These are phyloP conservation scores for Achatina immaculata DNA, from an alignment of 1,140 invertebrate species.

Conservation along the genomic window DNA sequence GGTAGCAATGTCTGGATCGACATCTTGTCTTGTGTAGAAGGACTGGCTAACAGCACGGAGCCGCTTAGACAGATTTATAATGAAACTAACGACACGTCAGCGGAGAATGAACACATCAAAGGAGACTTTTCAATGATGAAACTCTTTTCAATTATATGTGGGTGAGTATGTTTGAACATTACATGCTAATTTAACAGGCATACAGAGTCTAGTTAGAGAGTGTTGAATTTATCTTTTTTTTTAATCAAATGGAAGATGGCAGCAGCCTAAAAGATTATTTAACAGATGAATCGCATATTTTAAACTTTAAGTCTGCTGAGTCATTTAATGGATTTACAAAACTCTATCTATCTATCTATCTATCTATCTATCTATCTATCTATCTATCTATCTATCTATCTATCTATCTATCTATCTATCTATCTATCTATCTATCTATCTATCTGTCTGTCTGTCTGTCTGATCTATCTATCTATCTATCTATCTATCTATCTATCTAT, in stretches of 20 bases:
- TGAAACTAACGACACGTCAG: neutral
- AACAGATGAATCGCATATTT: neutral
- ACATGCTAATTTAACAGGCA: neutral
- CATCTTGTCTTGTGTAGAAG: slow-evolving; percentile 13
- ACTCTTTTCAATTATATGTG: slow-evolving; percentile 30
- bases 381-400: too few relatives aligned
- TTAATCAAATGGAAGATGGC: neutral
- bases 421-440: too few relatives aligned
- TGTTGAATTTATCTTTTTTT: neutral
- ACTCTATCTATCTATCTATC: too few relatives aligned
- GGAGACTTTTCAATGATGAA: slow-evolving; percentile 28
- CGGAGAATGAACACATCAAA: neutral
- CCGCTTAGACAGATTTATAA: neutral
- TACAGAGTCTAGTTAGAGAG: neutral
- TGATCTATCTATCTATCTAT: too few relatives aligned
- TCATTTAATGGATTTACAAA: neutral
- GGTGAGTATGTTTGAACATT: neutral
- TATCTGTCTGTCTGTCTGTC: too few relatives aligned
- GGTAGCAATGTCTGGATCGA: neutral
- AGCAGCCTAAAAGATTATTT: neutral
- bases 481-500: too few relatives aligned
- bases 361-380: neutral
- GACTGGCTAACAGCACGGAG: neutral
- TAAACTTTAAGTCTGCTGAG: neutral
- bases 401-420: too few relatives aligned